Percentiles rank a stretch among this genome's conserved stretches.
Conservation (phyloP, 2,888 invertebrate species). For the Drosophila ustulata region DNA sequence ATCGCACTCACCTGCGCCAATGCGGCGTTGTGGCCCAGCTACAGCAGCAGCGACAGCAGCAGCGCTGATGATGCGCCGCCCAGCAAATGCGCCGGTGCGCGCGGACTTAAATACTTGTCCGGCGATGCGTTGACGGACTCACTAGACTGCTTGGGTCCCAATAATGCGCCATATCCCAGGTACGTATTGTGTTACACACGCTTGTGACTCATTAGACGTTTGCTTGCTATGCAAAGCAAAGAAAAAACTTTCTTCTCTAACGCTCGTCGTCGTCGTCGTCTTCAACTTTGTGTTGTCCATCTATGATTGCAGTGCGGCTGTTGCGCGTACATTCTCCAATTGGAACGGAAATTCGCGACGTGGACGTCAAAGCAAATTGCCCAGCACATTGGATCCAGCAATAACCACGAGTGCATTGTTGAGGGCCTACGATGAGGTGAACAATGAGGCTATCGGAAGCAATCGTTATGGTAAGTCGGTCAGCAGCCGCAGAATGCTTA, state of each 20-base stretch:
- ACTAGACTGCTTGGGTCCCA: constrained; percentile 92
- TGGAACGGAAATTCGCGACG: constrained; percentile 90
- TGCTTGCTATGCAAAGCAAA: constrained; percentile 38
- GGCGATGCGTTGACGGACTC: constrained; percentile 94
- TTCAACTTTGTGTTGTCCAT: constrained; percentile 10
- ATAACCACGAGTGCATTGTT: constrained; percentile 90
- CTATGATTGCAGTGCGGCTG: constrained; percentile 87
- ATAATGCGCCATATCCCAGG: constrained; percentile 94
- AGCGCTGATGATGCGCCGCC: constrained; percentile 72
- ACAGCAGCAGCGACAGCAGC: constrained; percentile 68
- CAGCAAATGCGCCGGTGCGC: constrained; percentile 87
- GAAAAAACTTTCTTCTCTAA: constrained; percentile 66
- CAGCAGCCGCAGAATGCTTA: constrained; percentile 47
- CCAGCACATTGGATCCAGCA: constrained; percentile 90
- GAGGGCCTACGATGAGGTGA: constrained; percentile 87
- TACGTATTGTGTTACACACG: constrained; percentile 84
- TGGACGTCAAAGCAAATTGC: constrained; percentile 87
- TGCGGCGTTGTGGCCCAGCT: constrained; percentile 83
- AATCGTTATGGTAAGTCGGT: constrained; percentile 85
- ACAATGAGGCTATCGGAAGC: constrained; percentile 85
- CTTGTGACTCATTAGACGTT: constrained; percentile 31
- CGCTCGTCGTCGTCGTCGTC: constrained; percentile 47
- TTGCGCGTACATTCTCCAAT: constrained; percentile 90
- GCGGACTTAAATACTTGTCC: constrained; percentile 93
- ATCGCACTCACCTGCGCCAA: constrained; percentile 74